Evolutionary conservation across 2,113 vertebrate species (phyloP).

Genomic region (Eclectus roratus): DNA sequence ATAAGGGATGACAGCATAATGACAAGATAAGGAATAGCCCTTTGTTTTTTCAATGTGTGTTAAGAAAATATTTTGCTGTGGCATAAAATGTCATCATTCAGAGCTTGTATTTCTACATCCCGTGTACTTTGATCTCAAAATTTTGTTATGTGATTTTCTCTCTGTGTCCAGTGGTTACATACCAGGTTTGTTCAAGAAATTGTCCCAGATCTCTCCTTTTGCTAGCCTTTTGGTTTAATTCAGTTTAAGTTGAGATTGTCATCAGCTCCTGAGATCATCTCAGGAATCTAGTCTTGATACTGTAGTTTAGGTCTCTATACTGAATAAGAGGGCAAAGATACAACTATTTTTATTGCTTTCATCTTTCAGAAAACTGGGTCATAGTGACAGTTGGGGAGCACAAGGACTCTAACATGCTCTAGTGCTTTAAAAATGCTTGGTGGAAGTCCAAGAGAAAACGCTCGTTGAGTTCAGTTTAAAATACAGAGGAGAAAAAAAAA

Average conservation of each 20-base stretch:
- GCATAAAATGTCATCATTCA: not conserved
- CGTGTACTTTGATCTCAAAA: not conserved
- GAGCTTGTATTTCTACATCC: not conserved
- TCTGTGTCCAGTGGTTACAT: not conserved
- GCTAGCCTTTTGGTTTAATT: not conserved
- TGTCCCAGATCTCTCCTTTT: not conserved
- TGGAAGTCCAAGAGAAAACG: not conserved
- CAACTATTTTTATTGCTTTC: slow-evolving; percentile 33
- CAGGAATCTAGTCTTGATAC: not conserved
- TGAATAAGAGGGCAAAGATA: not conserved
- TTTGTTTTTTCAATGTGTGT: not conserved
- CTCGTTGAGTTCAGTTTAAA: not conserved
- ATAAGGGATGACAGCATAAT: not conserved
- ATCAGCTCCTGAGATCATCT: not conserved
- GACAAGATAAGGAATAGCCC: not conserved
- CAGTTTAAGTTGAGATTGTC: not conserved
- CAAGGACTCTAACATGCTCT: not conserved
- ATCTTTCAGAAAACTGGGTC: slow-evolving; percentile 50
- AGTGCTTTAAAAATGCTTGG: not conserved
- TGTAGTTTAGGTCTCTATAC: not conserved
- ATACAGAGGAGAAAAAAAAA: not conserved
- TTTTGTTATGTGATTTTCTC: not conserved
- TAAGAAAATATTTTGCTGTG: not conserved
- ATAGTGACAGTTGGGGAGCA: not conserved
- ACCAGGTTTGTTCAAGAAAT: not conserved